phyloP scores from a whole-genome alignment of 2,113 vertebrate species.

The Rhombomys opimus region DNA sequence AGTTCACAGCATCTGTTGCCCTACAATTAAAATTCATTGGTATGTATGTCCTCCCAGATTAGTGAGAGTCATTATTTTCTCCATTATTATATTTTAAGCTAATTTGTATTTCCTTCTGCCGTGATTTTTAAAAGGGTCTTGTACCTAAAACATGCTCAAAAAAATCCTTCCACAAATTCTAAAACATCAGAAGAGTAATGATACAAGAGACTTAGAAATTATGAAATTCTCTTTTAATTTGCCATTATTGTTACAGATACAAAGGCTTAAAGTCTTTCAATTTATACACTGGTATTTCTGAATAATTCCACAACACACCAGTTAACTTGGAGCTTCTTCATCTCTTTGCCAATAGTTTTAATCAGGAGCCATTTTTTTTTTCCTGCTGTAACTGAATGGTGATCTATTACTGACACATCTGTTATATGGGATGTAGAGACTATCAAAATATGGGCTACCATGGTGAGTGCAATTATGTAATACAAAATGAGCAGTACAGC shows the following conservation, averaged over 20 bases:
- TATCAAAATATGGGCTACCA: not conserved
- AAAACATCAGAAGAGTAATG: not conserved
- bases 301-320: not conserved
- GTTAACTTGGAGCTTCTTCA: not conserved
- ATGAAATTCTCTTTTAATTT: not conserved
- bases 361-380: not conserved
- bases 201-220: not conserved
- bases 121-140: not conserved
- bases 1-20: not conserved
- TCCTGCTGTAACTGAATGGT: not conserved
- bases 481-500: not conserved
- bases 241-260: not conserved
- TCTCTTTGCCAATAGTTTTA: not conserved
- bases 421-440: not conserved
- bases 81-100: conserved; percentile 26
- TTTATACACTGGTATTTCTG: not conserved
- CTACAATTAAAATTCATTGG: not conserved
- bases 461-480: not conserved
- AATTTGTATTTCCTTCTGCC: not conserved
- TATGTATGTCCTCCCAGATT: not conserved
- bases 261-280: not conserved
- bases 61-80: not conserved
- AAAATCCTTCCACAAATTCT: not conserved
- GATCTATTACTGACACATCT: not conserved
- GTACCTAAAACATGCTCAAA: not conserved